Base-by-base conservation (phyloP, 1,140 invertebrate species). In the Uloborus diversus region DNA sequence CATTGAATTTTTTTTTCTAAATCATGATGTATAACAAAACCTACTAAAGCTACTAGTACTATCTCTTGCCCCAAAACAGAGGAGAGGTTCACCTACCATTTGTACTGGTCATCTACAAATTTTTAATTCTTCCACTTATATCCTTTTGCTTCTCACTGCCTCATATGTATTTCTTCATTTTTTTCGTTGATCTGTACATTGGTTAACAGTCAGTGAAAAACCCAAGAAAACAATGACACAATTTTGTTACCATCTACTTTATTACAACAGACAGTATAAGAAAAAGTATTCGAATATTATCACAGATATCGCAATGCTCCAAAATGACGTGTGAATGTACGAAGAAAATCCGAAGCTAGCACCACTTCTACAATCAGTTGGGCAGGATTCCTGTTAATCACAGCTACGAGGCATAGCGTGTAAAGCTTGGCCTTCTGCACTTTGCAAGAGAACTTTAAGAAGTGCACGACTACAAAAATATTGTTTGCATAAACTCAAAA, bases 181-280 rank as follows among this genome's bases (percentile, higher is more conserved):
- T n/a, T n/a, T n/a, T n/a, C n/a, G n/a, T n/a, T n/a, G n/a, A n/a
- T n/a, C n/a, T n/a, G n/a, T n/a, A n/a, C n/a, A n/a, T n/a, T n/a
- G n/a, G n/a, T n/a, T n/a, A n/a, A n/a, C n/a, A n/a, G n/a, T n/a
- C n/a, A n/a, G n/a, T n/a, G n/a, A n/a, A n/a, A n/a, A n/a, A n/a
- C n/a, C n/a, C n/a, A n/a, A n/a, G n/a, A n/a, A 42, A 42, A 42
- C 17, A 42, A 42, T 13, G 37, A 42, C 37, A 42, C 37, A 42
- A 1, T 13, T 42, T 49, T 66, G 25, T 37, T 27, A 66, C 25
- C n/a, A 14, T 25, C 66, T 69, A 69, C 49, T 53, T 69, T 69
- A 69, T 69, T 69, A 69, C 28, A 69, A 69, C 49, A 27, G 47
- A 69, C 49, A 69, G 66, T 20, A 53, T 69, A 69, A 69, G 66